Evolutionary conservation across 2,888 invertebrate species (phyloP), one percentile per base, ranked within the genome.

Genomic region (Torymus aiolomorphi): DNA sequence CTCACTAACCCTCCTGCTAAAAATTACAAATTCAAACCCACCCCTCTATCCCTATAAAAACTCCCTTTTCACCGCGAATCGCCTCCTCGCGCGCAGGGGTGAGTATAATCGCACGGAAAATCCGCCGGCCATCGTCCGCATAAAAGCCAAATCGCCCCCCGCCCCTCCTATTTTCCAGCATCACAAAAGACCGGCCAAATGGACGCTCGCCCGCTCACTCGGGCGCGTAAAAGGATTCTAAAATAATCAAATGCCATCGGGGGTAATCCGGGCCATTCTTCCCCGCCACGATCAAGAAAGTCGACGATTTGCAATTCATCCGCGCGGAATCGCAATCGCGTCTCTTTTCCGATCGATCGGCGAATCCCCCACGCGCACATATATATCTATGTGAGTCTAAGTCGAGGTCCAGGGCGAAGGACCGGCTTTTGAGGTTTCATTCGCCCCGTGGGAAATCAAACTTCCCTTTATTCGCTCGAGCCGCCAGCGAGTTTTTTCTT

Each of bases 391-490:
- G 52, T 49, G 24, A 56, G 13, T 2, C 56, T 24, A 31, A 52
- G 24, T 16, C 2, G 18, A n/a, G 69, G 42, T 14, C 14, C 18
- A 70, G 49, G 52, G 16, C 65, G 42, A n/a, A 42, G 54, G 56
- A 49, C 66, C 76, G 76, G 81, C 78, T 80, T 82, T 80, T 83
- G 83, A 83, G 83, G 81, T 82, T 84, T 83, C 80, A 88, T 88
- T 87, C 85, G 85, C 85, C 88, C 86, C 86, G 73, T 83, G 88
- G 88, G 88, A 88, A 88, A 88, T 88, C 88, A 86, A 82, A 83
- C 80, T 83, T 83, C 80, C 82, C 81, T 83, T 82, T 83, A 82
- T 84, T 83, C 83, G 79, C 24, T 24, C 24, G 24, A 24, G 24
- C 24, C 24, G 24, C 24, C 3, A 24, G 67, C 81, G 81, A 80